Base-by-base conservation (phyloP, 2,113 vertebrate species). In the Ammodytes dubius region DNA sequence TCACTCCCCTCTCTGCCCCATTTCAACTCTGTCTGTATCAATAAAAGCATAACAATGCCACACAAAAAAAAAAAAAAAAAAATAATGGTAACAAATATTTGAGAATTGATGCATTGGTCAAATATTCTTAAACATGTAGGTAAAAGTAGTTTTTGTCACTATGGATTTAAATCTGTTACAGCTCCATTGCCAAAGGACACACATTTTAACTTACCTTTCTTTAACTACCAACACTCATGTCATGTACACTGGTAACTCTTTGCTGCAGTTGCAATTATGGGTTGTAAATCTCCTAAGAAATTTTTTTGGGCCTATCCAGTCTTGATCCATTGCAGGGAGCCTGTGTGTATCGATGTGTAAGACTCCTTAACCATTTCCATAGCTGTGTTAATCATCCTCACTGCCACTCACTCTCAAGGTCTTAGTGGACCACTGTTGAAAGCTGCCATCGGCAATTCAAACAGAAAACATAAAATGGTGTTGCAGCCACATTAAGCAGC, bases 351-450 rank as follows among this genome's bases (percentile, higher is more conserved):
- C 87, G 80, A 14, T 70, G 88, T 88, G 77, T 89, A 90, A 91
- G 90, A 90, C 90, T 81, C 70, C 77, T 70, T 80, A 83, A 65
- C 78, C 82, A 82, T 88, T 88, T 74, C 77, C 79, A 70, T 67
- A 89, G 88, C 90, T 74, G 74, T 85, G 88, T 85, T 95, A 94
- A 92, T 92, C 90, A 91, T 85, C 89, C 77, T 81, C 37, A 27
- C 88, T 91, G 87, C 88, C 93, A 91, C 89, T 92, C 91, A 91
- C 81, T 87, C 83, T 74, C 83, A 90, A 91, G 85, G 89, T 92
- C 84, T 93, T 91, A 92, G 86, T 75, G 79, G 83, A 77, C 84
- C 86, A 82, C 81, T 86, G 87, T 72, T 83, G 70, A 88, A 89
- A 70, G 82, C 84, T 60, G 67, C 77, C 72, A 88, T 83, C 74